Evolutionary conservation across 2,113 vertebrate genomes (phyloP).

Genomic region (Smithornis capensis): DNA sequence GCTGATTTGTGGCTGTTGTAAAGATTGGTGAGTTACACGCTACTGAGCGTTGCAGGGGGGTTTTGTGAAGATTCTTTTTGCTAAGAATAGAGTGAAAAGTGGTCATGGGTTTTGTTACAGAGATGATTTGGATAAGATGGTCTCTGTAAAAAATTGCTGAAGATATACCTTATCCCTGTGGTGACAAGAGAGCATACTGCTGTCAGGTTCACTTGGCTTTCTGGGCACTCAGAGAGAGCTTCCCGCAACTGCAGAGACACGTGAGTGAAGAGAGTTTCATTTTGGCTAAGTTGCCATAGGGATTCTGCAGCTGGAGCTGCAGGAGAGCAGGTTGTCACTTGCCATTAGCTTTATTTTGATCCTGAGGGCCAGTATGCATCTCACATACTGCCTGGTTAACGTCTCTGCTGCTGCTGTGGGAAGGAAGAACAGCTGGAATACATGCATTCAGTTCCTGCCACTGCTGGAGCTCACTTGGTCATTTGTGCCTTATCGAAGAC

Average conservation of each 20-base stretch:
- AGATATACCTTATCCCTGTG: neutral
- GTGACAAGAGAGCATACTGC: neutral
- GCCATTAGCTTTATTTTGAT: conserved; percentile 35
- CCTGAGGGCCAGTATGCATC: neutral
- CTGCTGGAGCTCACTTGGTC: neutral
- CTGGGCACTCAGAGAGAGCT: neutral
- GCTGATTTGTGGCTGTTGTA: neutral
- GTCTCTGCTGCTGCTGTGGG: neutral
- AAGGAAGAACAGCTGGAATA: neutral
- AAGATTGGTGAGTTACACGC: neutral
- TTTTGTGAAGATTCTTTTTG: neutral
- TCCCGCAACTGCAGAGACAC: neutral
- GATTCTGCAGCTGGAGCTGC: conserved; percentile 40
- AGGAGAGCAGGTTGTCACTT: conserved; percentile 35
- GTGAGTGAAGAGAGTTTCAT: conserved; percentile 25
- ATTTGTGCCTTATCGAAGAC: neutral
- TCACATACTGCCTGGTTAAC: neutral
- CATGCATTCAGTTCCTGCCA: neutral
- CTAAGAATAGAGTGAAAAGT: neutral
- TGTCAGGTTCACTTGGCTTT: conserved; percentile 7
- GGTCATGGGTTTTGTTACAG: neutral
- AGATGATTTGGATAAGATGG: neutral
- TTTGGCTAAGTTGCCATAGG: conserved; percentile 44
- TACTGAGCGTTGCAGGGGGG: neutral
- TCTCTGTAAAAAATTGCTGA: neutral